Conservation (phyloP, 2,888 invertebrate species). For the Eupeodes latifasciatus region DNA sequence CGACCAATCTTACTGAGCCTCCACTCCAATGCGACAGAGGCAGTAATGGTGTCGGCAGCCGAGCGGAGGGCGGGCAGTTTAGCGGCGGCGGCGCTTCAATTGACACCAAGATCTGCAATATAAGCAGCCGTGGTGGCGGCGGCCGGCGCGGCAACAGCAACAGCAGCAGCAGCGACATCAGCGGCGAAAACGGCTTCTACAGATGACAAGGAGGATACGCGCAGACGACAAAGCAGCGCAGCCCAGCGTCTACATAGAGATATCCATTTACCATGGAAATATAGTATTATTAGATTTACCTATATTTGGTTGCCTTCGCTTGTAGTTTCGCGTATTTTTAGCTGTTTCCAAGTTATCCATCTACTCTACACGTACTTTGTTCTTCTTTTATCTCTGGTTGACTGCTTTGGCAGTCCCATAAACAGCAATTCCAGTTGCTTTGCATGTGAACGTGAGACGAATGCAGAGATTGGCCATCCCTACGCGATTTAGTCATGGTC, state of each 20-base stretch:
- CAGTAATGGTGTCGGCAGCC: neutral
- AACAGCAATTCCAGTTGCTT: constrained; percentile 64
- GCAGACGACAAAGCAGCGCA: constrained; percentile 61
- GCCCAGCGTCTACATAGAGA: constrained; percentile 19
- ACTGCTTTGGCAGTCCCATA: constrained; percentile 47
- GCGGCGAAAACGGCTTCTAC: constrained; percentile 4
- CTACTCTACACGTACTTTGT: constrained; percentile 27
- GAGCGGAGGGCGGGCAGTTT: neutral
- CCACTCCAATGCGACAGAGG: constrained; percentile 8
- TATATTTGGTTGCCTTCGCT: constrained; percentile 69
- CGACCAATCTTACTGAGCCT: constrained; percentile 67
- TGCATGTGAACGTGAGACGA: constrained; percentile 66
- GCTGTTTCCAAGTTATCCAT: constrained; percentile 44
- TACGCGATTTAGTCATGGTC: constrained; percentile 57
- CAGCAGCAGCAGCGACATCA: constrained; percentile 3
- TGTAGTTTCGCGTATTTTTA: constrained; percentile 60
- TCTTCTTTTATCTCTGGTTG: constrained; percentile 41
- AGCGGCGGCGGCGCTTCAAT: constrained; percentile 32
- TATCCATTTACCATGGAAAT: constrained; percentile 62
- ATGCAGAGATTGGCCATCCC: constrained; percentile 56
- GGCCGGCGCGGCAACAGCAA: neutral
- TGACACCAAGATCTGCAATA: constrained; percentile 56
- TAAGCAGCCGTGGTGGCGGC: constrained; percentile 15
- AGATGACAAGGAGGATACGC: constrained; percentile 65
- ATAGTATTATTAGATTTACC: constrained; percentile 73